Evolutionary conservation across 2,113 vertebrate genomes (phyloP), one percentile per base, ranked within the genome.

Genomic region (Hippolais icterina): DNA sequence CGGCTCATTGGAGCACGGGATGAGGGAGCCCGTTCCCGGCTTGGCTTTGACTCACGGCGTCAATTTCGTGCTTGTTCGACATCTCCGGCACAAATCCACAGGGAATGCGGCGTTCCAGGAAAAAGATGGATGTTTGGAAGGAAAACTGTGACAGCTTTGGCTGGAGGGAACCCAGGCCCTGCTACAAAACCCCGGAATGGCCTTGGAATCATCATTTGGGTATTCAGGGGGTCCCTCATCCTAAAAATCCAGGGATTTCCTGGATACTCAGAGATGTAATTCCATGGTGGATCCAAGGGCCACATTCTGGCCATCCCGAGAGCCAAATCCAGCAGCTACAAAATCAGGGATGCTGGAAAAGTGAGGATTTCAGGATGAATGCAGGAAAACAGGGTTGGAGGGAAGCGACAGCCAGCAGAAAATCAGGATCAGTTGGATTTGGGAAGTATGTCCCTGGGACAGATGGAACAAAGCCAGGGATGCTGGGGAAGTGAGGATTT

Each of bases 281-380:
- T 76, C 31, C 25, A 1, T 2, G 12, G 15, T 11, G 20, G 68
- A 66, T 50, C 37, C 53, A 35, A 63, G 24, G 10, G 8, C 1
- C 3, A 0, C 33, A 35, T 59, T 69, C 52, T 1, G 2, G 25
- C 56, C n/a, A 5, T 10, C 42, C 29, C 0, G 0, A 54, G 39
- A 50, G 20, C 21, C 63, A 94, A 95, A 74, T 9, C 24, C 63
- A 13, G 5, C 0, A 0, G 20, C 18, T 24, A 8, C 17, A 37
- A 70, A 37, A 49, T 0, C 2, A 44, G 60, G 65, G 49, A 31
- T 19, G 15, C 24, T 5, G 46, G 46, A 65, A 21, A 61, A 70
- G 18, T 3, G 15, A 18, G 0, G 8, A 5, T 64, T 21, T 47
- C 10, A 10, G 68, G 41, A 4, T 33, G 13, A 77, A 81, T 0